Conservation (phyloP, 2,888 invertebrate species). For the Galeopsomyia nigrocyanea region DNA sequence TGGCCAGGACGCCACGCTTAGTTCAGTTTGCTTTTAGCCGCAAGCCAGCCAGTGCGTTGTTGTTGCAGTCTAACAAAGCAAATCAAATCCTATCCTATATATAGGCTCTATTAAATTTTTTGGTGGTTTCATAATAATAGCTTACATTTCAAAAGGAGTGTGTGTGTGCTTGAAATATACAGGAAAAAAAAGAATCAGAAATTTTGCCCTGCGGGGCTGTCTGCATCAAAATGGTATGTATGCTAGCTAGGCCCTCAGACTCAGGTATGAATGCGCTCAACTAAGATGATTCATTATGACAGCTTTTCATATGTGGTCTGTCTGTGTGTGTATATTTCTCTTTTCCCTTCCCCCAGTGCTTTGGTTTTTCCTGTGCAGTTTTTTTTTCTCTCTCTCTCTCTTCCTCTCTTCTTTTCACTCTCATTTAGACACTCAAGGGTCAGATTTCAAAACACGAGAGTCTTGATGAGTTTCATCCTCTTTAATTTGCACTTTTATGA, state of each 20-base stretch:
- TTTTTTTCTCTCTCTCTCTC: slow-evolving; percentile 26
- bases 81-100: slow-evolving; percentile 24
- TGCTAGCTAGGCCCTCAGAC: slow-evolving; percentile 50
- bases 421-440: slow-evolving; percentile 42
- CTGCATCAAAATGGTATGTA: slow-evolving; percentile 64
- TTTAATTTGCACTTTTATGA: slow-evolving; percentile 33
- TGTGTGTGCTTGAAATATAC: not conserved
- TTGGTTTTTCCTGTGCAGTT: slow-evolving; percentile 38
- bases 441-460: slow-evolving; percentile 46
- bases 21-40: slow-evolving; percentile 64
- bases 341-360: slow-evolving; percentile 42
- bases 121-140: slow-evolving; percentile 37
- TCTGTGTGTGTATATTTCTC: slow-evolving; percentile 54
- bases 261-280: slow-evolving; percentile 62
- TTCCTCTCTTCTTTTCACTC: slow-evolving; percentile 32
- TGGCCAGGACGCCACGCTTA: slow-evolving; percentile 65
- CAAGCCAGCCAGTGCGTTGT: slow-evolving; percentile 56
- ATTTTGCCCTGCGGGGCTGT: slow-evolving; percentile 38
- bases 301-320: slow-evolving; percentile 64
- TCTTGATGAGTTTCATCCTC: slow-evolving; percentile 20
- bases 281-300: slow-evolving; percentile 65
- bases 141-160: slow-evolving; percentile 33
- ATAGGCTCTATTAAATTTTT: slow-evolving; percentile 42
- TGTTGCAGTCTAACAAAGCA: slow-evolving; percentile 49
- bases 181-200: slow-evolving; percentile 33